These are phyloP conservation scores for Stomorhina lunata DNA, from an alignment of 2,888 invertebrate species.

Conservation along the genomic window DNA sequence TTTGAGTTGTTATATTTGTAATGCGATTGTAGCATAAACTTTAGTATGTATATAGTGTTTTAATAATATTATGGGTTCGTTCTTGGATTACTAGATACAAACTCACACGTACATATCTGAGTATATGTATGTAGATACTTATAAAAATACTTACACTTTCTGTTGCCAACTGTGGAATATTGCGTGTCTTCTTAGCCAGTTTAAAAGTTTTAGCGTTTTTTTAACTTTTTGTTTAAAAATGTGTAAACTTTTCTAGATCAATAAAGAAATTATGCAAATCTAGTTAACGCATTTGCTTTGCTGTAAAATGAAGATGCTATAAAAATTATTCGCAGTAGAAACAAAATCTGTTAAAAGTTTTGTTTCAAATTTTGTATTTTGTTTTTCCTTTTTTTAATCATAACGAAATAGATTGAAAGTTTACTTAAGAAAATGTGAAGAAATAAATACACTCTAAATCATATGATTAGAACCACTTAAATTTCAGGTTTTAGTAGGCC, in stretches of 20 bases:
- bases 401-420: background rate
- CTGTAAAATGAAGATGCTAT: background rate
- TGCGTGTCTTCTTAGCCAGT: background rate
- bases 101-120: background rate
- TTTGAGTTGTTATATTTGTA: too few relatives aligned
- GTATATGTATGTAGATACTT: too few relatives aligned
- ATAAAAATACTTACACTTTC: background rate
- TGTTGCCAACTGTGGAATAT: background rate
- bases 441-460: too few relatives aligned
- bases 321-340: background rate
- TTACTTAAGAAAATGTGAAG: too few relatives aligned
- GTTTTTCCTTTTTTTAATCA: background rate
- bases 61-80: background rate
- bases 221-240: background rate
- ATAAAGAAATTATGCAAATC: conserved; percentile 56
- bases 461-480: too few relatives aligned
- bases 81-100: background rate
- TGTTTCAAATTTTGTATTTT: background rate
- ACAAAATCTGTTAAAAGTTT: background rate
- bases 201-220: background rate
- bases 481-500: too few relatives aligned
- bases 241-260: conserved; percentile 42
- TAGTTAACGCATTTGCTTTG: conserved; percentile 27
- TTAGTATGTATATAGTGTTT: too few relatives aligned
- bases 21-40: too few relatives aligned